phyloP scores from a whole-genome alignment of 2,113 vertebrate genomes.

The Tenebrosternarchus preto region DNA sequence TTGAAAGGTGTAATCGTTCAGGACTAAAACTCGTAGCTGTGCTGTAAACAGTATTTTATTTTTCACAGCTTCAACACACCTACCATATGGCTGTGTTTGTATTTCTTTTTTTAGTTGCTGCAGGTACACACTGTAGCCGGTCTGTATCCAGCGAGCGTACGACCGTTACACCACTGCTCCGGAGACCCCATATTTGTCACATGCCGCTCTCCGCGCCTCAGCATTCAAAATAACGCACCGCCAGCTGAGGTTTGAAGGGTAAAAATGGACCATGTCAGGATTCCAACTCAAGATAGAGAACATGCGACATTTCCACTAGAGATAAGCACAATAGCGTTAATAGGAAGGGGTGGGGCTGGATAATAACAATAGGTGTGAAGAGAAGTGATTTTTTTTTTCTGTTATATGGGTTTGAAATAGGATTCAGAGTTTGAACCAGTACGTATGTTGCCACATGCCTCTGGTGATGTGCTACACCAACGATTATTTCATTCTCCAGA shows the following conservation, averaged over 20 bases:
- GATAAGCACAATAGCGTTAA: too few relatives aligned
- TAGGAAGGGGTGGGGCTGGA: too few relatives aligned
- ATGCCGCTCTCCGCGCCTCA: neutral
- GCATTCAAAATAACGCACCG: neutral
- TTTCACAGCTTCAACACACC: too few relatives aligned
- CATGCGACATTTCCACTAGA: too few relatives aligned
- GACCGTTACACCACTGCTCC: neutral
- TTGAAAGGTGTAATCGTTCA: too few relatives aligned
- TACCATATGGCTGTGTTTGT: too few relatives aligned
- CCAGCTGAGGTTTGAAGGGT: neutral
- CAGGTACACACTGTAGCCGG: too few relatives aligned
- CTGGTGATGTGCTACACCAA: neutral
- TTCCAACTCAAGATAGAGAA: neutral
- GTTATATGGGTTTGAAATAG: too few relatives aligned
- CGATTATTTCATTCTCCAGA: slow-evolving; percentile 4
- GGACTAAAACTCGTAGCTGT: too few relatives aligned
- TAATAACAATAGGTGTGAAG: neutral
- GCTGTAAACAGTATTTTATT: too few relatives aligned
- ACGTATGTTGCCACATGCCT: neutral
- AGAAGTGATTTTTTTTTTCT: neutral
- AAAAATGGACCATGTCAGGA: neutral
- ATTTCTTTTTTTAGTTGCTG: too few relatives aligned
- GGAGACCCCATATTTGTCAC: too few relatives aligned
- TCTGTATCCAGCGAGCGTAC: neutral
- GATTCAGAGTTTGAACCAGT: neutral